Evolutionary conservation across 1,140 invertebrate genomes (phyloP).

Genomic region (Charaxes varanes): DNA sequence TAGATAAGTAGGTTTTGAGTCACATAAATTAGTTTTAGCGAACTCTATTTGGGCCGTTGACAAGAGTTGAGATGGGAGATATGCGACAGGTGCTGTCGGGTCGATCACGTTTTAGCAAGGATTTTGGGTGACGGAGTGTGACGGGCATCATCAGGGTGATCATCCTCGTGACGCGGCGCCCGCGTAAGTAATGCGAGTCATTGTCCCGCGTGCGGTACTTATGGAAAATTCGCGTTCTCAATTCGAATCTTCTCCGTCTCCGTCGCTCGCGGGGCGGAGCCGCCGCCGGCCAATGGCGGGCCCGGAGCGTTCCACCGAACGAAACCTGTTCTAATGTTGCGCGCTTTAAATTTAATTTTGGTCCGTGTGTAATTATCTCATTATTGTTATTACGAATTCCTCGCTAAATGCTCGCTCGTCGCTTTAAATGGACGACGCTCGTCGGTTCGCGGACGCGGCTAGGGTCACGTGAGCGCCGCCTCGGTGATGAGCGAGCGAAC

Average conservation of each 20-base stretch:
- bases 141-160: constrained; percentile 70
- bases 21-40: too few species aligned
- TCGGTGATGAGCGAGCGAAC: constrained; percentile 35
- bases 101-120: too few species aligned
- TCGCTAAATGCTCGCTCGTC: constrained; percentile 68
- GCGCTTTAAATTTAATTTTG: constrained; percentile 74
- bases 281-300: constrained; percentile 66
- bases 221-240: constrained; percentile 72
- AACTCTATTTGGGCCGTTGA: too few species aligned
- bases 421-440: constrained; percentile 56
- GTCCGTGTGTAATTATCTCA: constrained; percentile 72
- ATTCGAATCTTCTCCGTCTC: constrained; percentile 70
- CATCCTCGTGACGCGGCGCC: constrained; percentile 68
- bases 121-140: too few species aligned
- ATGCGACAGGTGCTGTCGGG: constrained; percentile 28
- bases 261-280: constrained; percentile 67
- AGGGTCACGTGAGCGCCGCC: constrained; percentile 28
- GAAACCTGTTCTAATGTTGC: constrained; percentile 74
- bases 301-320: too few species aligned
- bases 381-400: constrained; percentile 72
- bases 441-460: constrained; percentile 32
- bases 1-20: too few species aligned
- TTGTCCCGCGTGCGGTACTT: constrained; percentile 71
- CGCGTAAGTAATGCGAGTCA: constrained; percentile 73
- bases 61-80: too few species aligned